Conservation (phyloP, 2,113 vertebrate genomes). For the Misgurnus anguillicaudatus region DNA sequence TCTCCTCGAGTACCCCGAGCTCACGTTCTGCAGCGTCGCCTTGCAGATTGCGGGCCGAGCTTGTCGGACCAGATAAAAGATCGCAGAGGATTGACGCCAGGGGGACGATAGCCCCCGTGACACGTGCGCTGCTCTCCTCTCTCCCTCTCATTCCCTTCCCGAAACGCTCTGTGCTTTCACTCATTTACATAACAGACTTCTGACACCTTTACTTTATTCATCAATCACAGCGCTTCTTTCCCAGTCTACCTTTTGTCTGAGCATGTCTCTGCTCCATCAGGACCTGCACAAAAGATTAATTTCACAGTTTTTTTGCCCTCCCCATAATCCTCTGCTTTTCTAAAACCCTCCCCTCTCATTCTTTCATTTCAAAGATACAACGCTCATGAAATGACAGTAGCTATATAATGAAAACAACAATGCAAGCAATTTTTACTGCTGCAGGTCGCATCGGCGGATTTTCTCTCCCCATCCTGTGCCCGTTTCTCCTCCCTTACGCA, state of each 20-base stretch:
- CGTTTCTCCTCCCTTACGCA: slow-evolving; percentile 54
- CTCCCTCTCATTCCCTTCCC: slow-evolving; percentile 72
- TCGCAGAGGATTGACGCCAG: slow-evolving; percentile 88
- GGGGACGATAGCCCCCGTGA: slow-evolving; percentile 86
- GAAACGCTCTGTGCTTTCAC: slow-evolving; percentile 96
- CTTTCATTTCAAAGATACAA: slow-evolving; percentile 95
- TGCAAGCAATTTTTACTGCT: slow-evolving; percentile 95
- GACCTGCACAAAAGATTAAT: slow-evolving; percentile 99
- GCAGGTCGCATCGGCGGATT: slow-evolving; percentile 90
- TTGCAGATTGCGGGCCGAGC: slow-evolving; percentile 86
- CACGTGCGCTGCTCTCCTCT: slow-evolving; percentile 83
- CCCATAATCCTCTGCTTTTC: slow-evolving; percentile 61
- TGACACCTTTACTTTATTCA: slow-evolving; percentile 99
- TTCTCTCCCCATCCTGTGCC: slow-evolving; percentile 68
- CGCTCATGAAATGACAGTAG: slow-evolving; percentile 97
- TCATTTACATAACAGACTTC: slow-evolving; percentile 99
- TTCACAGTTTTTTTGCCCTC: slow-evolving; percentile 90
- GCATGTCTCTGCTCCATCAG: slow-evolving; percentile 99
- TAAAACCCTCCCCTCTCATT: slow-evolving; percentile 76
- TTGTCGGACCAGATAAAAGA: slow-evolving; percentile 98
- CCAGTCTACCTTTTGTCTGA: slow-evolving; percentile 98
- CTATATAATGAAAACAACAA: slow-evolving; percentile 99
- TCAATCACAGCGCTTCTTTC: slow-evolving; percentile 99
- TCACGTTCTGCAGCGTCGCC: slow-evolving; percentile 67
- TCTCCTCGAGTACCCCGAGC: slow-evolving; percentile 52